Conservation (phyloP, 2,888 invertebrate species). For the Eilema sororculum region DNA sequence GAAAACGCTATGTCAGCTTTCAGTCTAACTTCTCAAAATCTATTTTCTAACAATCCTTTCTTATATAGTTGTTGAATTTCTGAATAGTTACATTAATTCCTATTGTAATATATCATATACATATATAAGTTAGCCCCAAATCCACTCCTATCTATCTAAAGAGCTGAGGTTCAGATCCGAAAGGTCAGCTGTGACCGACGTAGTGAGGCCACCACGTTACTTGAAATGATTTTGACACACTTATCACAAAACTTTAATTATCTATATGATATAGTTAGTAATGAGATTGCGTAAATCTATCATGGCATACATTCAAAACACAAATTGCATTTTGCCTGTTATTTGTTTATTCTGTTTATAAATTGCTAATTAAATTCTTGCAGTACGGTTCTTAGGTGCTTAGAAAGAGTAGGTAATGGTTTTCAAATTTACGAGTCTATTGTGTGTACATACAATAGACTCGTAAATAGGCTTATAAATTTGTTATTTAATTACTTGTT, state of each 20-base stretch:
- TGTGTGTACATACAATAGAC: not conserved
- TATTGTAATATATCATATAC: slow-evolving; percentile 3
- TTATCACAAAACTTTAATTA: slow-evolving; percentile 38
- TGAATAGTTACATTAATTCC: not conserved
- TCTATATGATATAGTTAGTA: slow-evolving; percentile 31
- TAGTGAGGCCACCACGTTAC: slow-evolving; percentile 15
- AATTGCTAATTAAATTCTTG: slow-evolving; percentile 15
- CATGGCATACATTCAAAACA: slow-evolving; percentile 25
- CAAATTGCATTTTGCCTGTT: slow-evolving; percentile 23
- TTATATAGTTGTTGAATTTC: too few relatives aligned
- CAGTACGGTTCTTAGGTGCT: not conserved
- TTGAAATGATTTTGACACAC: slow-evolving; percentile 34
- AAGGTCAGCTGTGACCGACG: slow-evolving; percentile 18
- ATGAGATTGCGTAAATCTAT: slow-evolving; percentile 43
- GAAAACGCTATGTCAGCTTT: not conserved
- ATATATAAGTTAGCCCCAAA: slow-evolving; percentile 22
- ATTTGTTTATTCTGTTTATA: slow-evolving; percentile 18
- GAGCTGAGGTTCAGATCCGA: slow-evolving; percentile 7
- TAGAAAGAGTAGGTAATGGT: not conserved
- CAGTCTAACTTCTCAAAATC: not conserved
- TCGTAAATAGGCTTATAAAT: not conserved
- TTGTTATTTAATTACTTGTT: not conserved
- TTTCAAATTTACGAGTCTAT: not conserved
- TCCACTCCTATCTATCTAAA: slow-evolving; percentile 12
- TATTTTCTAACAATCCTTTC: not conserved